Base-by-base conservation (phyloP, 2,113 vertebrate species). In the Passer montanus region DNA sequence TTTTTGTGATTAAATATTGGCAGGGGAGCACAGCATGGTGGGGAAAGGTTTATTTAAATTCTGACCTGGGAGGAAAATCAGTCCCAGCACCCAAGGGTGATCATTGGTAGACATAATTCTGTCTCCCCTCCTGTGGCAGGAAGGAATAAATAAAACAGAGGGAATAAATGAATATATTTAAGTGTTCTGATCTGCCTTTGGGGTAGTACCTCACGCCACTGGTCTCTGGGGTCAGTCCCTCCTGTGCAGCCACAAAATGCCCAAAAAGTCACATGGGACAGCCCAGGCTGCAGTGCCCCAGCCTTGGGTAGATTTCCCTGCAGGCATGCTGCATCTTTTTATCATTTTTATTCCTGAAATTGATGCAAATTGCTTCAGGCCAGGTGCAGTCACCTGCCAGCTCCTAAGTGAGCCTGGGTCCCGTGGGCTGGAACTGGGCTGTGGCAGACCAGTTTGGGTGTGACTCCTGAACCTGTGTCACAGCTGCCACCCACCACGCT, bases 401-500 rank as follows among this genome's bases (percentile, higher is more conserved):
- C 55, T 50, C 76, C 68, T 16, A 10, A 35, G 41, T 13, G 16
- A 63, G 43, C 31, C 13, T 5, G 4, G 18, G 41, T 37, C 7
- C 58, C 28, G 5, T 28, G n/a, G 68, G 55, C n/a, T 60, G 55
- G 20, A 10, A 8, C 13, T 4, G 63, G n/a, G 63, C 5, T 74
- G n/a, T 20, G 11, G 5, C 2, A 4, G 72, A 11, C 59, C 60
- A 8, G 21, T 63, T 78, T 16, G 3, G 64, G 26, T 64, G 60
- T 41, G 33, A 64, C 49, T 94, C 31, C 52, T 28, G 59, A 87
- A 53, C 22, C 58, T 1, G 0, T 16, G 46, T 19, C 79, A 50
- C 18, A 84, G 77, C 81, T 94, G 89, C 84, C 84, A 85, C 95
- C 93, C 63, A 23, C 77, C 35, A 12, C 21, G 74, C 92, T 85